A percentile compares a stretch with the other conserved stretches of the same genome.
Evolutionary conservation across 2,888 invertebrate species (phyloP).

Genomic region (Acleris sparsana): DNA sequence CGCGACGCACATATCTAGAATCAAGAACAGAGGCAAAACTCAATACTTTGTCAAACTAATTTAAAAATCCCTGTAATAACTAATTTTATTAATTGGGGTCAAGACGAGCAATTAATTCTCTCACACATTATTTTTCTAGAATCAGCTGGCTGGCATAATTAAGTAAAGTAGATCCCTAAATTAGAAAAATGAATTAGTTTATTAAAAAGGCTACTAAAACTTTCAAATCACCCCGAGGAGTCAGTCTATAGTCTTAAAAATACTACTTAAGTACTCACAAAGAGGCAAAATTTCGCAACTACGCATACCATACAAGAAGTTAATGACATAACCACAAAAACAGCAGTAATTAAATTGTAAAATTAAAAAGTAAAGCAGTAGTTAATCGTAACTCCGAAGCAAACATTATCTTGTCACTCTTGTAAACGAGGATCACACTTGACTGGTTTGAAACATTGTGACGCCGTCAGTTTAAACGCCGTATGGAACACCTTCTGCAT

Average conservation of each 20-base stretch:
- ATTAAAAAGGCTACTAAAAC: too few species aligned
- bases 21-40: too few species aligned
- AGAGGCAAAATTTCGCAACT: not conserved
- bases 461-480: slow-evolving; percentile 70
- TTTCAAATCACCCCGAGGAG: too few species aligned
- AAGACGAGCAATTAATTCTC: too few species aligned
- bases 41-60: too few species aligned
- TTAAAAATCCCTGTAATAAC: too few species aligned
- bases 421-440: slow-evolving; percentile 73
- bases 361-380: slow-evolving; percentile 36
- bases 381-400: slow-evolving; percentile 41
- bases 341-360: slow-evolving; percentile 9
- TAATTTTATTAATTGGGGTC: too few species aligned
- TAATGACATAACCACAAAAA: not conserved
- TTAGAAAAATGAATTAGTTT: too few species aligned
- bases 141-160: too few species aligned
- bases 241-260: not conserved
- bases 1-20: too few species aligned
- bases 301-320: not conserved
- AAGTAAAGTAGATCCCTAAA: too few species aligned
- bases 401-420: slow-evolving; percentile 70
- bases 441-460: slow-evolving; percentile 72
- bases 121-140: too few species aligned
- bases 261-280: not conserved
- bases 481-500: slow-evolving; percentile 61